Percentiles rank a stretch among this genome's conserved stretches.
phyloP scores from a whole-genome alignment of 2,797 vertebrate species.

The Diplodus sargus region DNA sequence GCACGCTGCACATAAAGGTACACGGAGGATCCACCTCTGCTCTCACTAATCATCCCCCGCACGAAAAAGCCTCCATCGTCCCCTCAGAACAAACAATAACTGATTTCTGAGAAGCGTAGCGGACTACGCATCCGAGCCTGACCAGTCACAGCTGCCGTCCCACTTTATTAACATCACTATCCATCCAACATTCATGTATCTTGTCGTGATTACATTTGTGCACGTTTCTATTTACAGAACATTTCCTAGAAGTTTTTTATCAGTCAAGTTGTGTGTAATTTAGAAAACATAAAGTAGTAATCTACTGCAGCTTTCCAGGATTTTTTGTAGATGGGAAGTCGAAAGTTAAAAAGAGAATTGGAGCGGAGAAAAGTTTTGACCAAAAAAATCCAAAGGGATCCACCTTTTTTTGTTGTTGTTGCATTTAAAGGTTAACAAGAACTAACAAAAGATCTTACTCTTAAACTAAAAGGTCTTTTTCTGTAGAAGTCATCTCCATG shows the following conservation, averaged over 20 bases:
- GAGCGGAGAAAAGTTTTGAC: too few relatives aligned
- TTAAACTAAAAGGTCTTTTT: too few relatives aligned
- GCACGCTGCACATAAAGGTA: slow-evolving; percentile 12
- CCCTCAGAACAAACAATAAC: slow-evolving; percentile 18
- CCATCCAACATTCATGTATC: not conserved
- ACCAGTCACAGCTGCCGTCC: not conserved
- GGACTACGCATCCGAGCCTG: not conserved
- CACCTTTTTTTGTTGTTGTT: too few relatives aligned
- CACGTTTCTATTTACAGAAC: not conserved
- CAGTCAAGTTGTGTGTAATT: not conserved
- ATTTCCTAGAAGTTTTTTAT: not conserved
- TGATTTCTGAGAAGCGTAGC: not conserved
- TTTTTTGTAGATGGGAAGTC: not conserved
- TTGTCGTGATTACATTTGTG: not conserved
- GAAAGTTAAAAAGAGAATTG: not conserved
- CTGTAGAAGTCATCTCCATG: too few relatives aligned
- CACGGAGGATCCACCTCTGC: slow-evolving; percentile 34
- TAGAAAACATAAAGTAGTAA: not conserved
- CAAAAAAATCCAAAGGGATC: too few relatives aligned
- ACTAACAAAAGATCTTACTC: too few relatives aligned
- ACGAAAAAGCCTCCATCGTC: slow-evolving; percentile 36
- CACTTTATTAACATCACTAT: not conserved
- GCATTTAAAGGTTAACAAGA: too few relatives aligned
- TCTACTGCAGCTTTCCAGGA: not conserved
- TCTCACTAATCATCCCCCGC: slow-evolving; percentile 35